A percentile compares a stretch with the other conserved stretches of the same genome.
Evolutionary conservation across 2,797 vertebrate species (phyloP).

Genomic region (Petrocephalus schoutedeni): DNA sequence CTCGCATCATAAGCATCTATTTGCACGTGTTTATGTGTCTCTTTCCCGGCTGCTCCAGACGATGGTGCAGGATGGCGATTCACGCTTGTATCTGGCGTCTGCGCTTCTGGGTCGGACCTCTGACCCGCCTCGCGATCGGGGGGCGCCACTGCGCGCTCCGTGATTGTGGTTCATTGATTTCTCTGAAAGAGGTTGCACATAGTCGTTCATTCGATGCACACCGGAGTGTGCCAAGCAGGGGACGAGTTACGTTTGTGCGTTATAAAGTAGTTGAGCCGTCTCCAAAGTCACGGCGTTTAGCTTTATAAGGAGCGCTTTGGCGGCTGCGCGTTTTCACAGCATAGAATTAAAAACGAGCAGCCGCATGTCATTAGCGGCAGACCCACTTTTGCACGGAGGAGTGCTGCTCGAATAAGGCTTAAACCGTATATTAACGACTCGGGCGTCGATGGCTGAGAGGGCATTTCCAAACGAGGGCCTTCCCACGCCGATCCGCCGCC

Average conservation of each 20-base stretch:
- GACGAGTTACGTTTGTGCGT: not conserved
- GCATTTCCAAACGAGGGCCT: not conserved
- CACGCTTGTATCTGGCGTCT: not conserved
- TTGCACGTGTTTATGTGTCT: not conserved
- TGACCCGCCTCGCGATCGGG: not conserved
- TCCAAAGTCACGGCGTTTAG: not conserved
- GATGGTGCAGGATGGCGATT: not conserved
- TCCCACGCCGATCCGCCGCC: not conserved
- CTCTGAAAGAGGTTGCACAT: not conserved
- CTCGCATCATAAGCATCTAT: not conserved
- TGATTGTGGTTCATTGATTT: constrained; percentile 20
- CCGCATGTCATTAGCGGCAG: not conserved
- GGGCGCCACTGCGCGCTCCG: not conserved
- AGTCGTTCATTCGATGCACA: not conserved
- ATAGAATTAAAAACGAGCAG: not conserved
- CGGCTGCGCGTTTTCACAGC: not conserved
- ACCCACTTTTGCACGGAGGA: not conserved
- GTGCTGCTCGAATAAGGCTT: not conserved
- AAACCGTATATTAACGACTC: not conserved
- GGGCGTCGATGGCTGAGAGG: not conserved
- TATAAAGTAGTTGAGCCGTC: not conserved
- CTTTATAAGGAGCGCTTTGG: not conserved
- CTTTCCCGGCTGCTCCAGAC: not conserved
- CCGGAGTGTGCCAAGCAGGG: not conserved
- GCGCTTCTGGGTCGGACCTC: not conserved